Conservation (phyloP, 2,797 vertebrate genomes). For the Acanthurus tractus region DNA sequence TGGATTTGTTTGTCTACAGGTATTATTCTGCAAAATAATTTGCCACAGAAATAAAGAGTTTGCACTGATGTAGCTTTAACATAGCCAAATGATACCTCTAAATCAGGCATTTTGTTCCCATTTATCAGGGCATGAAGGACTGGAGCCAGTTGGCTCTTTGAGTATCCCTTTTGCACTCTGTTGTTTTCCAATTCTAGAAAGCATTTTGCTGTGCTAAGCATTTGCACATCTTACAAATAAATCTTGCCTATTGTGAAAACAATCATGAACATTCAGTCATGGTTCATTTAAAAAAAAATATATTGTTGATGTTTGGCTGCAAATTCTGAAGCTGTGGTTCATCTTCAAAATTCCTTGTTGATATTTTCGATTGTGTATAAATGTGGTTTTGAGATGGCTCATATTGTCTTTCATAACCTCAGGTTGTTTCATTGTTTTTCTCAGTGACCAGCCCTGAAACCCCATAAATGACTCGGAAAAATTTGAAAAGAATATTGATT, state of each 20-base stretch:
- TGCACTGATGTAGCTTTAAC: background rate
- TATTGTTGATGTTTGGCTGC: constrained; percentile 10
- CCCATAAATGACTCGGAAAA: background rate
- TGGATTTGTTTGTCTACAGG: background rate
- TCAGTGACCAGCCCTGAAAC: background rate
- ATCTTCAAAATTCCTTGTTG: constrained; percentile 1
- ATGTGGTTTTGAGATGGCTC: constrained; percentile 13
- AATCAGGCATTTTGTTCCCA: background rate
- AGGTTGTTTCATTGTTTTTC: background rate
- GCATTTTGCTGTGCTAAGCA: background rate
- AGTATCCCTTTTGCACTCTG: background rate
- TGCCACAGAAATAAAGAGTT: background rate
- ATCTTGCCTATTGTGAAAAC: background rate
- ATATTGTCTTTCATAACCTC: constrained; percentile 9
- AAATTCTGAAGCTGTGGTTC: background rate
- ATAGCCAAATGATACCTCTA: background rate
- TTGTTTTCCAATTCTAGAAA: constrained; percentile 6
- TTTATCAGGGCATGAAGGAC: background rate
- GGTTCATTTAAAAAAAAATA: constrained; percentile 1
- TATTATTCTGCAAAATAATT: background rate
- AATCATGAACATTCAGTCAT: constrained; percentile 3
- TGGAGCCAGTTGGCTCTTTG: background rate
- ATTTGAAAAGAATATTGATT: background rate
- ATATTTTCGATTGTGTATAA: constrained; percentile 1
- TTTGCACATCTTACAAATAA: constrained; percentile 14